A percentile compares a stretch with the other conserved stretches of the same genome.
Evolutionary conservation across 1,140 invertebrate species (phyloP).

Genomic region (Ostrea edulis): DNA sequence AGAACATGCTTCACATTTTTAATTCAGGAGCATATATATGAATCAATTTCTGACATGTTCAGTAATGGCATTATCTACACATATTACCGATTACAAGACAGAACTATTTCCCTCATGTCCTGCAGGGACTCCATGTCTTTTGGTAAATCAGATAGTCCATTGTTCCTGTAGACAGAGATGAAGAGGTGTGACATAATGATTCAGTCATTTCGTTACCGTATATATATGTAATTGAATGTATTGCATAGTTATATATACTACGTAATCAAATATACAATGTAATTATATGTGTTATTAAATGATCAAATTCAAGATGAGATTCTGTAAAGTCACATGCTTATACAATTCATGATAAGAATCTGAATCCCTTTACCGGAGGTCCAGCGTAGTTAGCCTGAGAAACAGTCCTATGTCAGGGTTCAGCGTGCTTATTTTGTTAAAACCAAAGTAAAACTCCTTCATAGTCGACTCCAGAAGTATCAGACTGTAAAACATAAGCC

Average conservation of each 20-base stretch:
- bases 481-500: conserved; percentile 79
- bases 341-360: not conserved
- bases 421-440: conserved; percentile 84
- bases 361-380: conserved; percentile 81
- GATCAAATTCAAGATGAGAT: too few species aligned
- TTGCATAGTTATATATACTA: too few species aligned
- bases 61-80: too few species aligned
- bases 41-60: too few species aligned
- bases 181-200: not conserved
- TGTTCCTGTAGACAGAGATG: conserved; percentile 83
- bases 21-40: too few species aligned
- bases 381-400: conserved; percentile 85
- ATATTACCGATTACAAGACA: conserved; percentile 89
- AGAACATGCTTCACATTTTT: too few species aligned
- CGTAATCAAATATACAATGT: not conserved
- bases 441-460: conserved; percentile 85
- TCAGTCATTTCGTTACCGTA: too few species aligned
- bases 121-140: conserved; percentile 83
- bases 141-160: conserved; percentile 86
- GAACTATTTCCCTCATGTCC: conserved; percentile 88
- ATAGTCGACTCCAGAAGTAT: conserved; percentile 81
- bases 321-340: too few species aligned
- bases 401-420: conserved; percentile 86
- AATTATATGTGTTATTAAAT: too few species aligned
- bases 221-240: too few species aligned